Conservation (phyloP, 2,113 vertebrate genomes). For the Python bivittatus region DNA sequence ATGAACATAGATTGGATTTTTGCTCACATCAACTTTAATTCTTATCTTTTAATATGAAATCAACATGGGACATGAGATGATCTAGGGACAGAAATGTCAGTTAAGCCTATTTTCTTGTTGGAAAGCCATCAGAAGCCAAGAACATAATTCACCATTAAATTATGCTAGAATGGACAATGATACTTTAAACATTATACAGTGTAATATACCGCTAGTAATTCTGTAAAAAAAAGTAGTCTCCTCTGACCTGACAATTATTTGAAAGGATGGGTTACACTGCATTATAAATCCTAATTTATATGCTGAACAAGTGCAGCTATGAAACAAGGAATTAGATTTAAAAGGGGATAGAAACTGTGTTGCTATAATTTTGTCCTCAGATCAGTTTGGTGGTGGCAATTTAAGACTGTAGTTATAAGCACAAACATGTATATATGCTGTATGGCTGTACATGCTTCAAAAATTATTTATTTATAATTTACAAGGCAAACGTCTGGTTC, state of each 20-base stretch:
- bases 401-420: neutral
- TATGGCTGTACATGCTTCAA: neutral
- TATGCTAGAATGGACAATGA: slow-evolving; percentile 25
- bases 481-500: neutral
- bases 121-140: slow-evolving; percentile 22
- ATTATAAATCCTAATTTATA: slow-evolving; percentile 64
- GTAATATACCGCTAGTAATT: slow-evolving; percentile 27
- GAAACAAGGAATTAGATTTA: slow-evolving; percentile 51
- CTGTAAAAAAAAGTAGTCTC: slow-evolving; percentile 54
- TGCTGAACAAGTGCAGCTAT: slow-evolving; percentile 40
- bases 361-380: slow-evolving; percentile 55
- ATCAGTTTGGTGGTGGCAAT: neutral
- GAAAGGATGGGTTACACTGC: slow-evolving; percentile 43
- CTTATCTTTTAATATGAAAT: neutral
- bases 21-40: neutral
- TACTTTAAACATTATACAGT: slow-evolving; percentile 40
- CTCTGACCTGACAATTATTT: slow-evolving; percentile 45
- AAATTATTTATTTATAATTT: neutral
- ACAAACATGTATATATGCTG: neutral
- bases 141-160: slow-evolving; percentile 43
- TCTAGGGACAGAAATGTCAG: neutral
- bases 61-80: neutral
- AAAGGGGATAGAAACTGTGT: slow-evolving; percentile 36
- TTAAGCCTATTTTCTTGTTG: slow-evolving; percentile 28
- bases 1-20: neutral